A percentile compares a stretch with the other conserved stretches of the same genome.
These are phyloP conservation scores for Pocillopora damicornis DNA, from an alignment of 64 coral and sea anemone genomes.

Conservation along the genomic window DNA sequence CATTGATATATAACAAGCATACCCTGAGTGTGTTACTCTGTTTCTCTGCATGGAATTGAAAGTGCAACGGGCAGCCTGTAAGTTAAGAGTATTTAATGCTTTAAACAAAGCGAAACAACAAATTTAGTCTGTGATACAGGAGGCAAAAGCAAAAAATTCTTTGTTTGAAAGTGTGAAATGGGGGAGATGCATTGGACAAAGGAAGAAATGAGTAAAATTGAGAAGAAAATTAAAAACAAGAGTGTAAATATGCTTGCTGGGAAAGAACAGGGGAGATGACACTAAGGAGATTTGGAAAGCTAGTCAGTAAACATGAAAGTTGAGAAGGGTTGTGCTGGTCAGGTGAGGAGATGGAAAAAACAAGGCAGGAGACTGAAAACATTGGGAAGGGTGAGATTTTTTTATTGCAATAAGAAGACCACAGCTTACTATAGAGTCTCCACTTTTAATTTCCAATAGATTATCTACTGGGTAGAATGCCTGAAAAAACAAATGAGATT, in stretches of 20 bases:
- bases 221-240: too few relatives aligned
- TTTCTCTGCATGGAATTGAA: constrained; percentile 78
- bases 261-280: too few relatives aligned
- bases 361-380: neutral
- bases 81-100: neutral
- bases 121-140: neutral
- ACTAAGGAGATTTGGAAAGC: too few relatives aligned
- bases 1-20: neutral
- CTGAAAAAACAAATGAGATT: constrained; percentile 1
- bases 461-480: constrained; percentile 75
- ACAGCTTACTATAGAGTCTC: constrained; percentile 62
- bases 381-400: neutral
- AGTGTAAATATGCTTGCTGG: too few relatives aligned
- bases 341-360: too few relatives aligned
- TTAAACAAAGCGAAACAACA: neutral
- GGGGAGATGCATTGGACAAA: too few relatives aligned
- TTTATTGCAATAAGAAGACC: too few relatives aligned
- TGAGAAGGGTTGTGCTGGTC: too few relatives aligned
- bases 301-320: too few relatives aligned
- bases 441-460: constrained; percentile 18
- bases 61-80: constrained; percentile 85
- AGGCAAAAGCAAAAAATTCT: too few relatives aligned
- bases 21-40: constrained; percentile 79
- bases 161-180: too few relatives aligned
- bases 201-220: too few relatives aligned